Evolutionary conservation across 2,113 vertebrate genomes (phyloP).

Genomic region (Columba janthina): DNA sequence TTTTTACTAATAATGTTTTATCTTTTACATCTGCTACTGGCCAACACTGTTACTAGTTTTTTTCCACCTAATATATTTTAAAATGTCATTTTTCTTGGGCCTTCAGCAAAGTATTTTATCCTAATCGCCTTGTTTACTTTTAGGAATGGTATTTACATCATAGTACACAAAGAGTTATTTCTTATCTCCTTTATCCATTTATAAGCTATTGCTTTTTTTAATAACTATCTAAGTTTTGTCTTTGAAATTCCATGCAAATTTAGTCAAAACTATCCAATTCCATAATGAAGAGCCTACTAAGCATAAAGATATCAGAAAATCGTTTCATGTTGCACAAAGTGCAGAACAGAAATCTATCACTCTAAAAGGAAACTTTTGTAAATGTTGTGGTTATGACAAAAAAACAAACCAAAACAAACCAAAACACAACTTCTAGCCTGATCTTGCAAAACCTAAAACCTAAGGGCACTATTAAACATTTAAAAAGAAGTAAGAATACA

Average conservation of each 20-base stretch:
- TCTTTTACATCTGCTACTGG: not conserved
- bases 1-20: not conserved
- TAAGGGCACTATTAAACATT: not conserved
- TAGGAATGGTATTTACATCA: not conserved
- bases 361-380: not conserved
- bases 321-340: not conserved
- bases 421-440: not conserved
- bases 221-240: not conserved
- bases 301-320: not conserved
- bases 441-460: not conserved
- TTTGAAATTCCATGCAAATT: not conserved
- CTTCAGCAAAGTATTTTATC: not conserved
- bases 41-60: not conserved
- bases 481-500: not conserved
- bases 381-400: not conserved
- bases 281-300: not conserved
- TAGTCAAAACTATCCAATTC: not conserved
- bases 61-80: not conserved
- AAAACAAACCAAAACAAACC: not conserved
- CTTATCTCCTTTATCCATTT: not conserved
- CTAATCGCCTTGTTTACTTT: not conserved
- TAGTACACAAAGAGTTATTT: not conserved
- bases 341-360: not conserved
- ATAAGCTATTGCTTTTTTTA: not conserved
- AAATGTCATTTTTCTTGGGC: not conserved